These are phyloP conservation scores for Sitophilus oryzae DNA, from an alignment of 1,140 invertebrate species.

Conservation along the genomic window DNA sequence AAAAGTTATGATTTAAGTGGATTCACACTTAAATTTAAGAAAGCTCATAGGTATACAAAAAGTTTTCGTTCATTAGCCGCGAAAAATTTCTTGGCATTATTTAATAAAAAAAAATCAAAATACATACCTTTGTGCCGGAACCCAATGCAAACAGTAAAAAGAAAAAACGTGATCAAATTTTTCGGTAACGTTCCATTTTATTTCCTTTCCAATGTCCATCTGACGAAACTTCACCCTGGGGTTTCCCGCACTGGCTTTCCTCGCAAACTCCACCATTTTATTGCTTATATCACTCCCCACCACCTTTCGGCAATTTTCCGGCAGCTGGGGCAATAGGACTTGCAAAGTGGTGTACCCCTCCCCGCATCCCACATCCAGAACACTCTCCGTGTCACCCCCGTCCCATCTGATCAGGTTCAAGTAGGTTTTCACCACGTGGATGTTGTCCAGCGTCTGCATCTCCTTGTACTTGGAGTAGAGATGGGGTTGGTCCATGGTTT, in stretches of 20 bases:
- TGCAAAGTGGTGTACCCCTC: conserved; percentile 66
- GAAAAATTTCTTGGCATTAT: not conserved
- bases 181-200: conserved; percentile 48
- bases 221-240: conserved; percentile 53
- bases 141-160: conserved; percentile 80
- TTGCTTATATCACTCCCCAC: conserved; percentile 64
- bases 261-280: conserved; percentile 64
- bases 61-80: not conserved
- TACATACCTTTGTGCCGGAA: conserved; percentile 63
- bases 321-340: conserved; percentile 60
- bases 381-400: conserved; percentile 46
- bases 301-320: conserved; percentile 46
- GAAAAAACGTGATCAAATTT: conserved; percentile 68
- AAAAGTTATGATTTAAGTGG: too few species aligned
- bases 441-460: conserved; percentile 62
- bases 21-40: not conserved
- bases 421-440: conserved; percentile 61
- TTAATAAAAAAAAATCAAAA: not conserved
- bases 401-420: conserved; percentile 54
- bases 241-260: conserved; percentile 42
- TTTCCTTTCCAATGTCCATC: conserved; percentile 56
- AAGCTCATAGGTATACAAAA: not conserved
- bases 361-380: conserved; percentile 76
- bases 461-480: conserved; percentile 58
- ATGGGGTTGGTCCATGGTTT: conserved; percentile 56